These are phyloP conservation scores for Oncopodura yosiiana DNA, from an alignment of 1,140 invertebrate genomes.

Conservation along the genomic window DNA sequence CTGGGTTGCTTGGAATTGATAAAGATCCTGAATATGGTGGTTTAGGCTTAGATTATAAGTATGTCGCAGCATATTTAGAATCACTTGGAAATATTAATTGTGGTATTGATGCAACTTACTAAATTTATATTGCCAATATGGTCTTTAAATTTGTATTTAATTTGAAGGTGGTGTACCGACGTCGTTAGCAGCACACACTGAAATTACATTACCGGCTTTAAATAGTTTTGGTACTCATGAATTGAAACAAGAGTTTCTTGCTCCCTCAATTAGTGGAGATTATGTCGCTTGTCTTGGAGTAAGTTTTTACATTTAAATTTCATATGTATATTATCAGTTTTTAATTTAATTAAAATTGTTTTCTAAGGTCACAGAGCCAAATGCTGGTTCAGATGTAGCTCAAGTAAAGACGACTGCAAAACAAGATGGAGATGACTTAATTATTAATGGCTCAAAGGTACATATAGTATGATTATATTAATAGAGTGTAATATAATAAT, in stretches of 20 bases:
- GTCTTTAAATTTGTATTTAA: no score
- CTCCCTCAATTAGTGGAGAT: slow-evolving; percentile 48
- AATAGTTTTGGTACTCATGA: slow-evolving; percentile 49
- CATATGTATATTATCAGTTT: no score
- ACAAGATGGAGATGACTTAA: slow-evolving; percentile 43
- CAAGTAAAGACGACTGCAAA: slow-evolving; percentile 44
- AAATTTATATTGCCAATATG: no score
- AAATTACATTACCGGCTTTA: slow-evolving; percentile 46
- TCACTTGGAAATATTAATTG: slow-evolving; percentile 46
- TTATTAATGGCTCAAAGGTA: slow-evolving; percentile 51
- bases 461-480: no score
- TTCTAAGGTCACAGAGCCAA: slow-evolving; percentile 51
- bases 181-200: slow-evolving; percentile 49
- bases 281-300: slow-evolving; percentile 48
- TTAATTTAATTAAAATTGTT: no score
- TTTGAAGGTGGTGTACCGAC: slow-evolving; percentile 48
- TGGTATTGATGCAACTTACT: no score
- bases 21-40: slow-evolving; percentile 50
- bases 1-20: slow-evolving; percentile 48
- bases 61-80: slow-evolving; percentile 48
- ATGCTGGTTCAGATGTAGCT: slow-evolving; percentile 51
- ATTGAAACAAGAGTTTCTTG: slow-evolving; percentile 48
- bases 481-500: no score
- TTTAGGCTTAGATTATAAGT: slow-evolving; percentile 50
- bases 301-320: no score